Conservation (phyloP, 2,797 vertebrate species). For the Erpetoichthys calabaricus region DNA sequence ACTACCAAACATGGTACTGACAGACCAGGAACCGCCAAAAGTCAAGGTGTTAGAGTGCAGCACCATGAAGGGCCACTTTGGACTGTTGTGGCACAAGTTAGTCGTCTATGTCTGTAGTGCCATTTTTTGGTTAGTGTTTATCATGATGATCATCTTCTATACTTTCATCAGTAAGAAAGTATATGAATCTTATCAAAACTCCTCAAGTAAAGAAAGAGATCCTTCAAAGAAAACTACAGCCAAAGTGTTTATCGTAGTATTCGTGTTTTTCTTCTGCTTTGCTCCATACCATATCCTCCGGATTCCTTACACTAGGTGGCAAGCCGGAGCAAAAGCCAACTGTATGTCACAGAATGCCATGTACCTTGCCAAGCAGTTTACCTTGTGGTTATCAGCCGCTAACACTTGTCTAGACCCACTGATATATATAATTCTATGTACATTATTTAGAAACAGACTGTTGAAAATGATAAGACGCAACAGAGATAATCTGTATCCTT, state of each 20-base stretch:
- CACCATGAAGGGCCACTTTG: conserved; percentile 30
- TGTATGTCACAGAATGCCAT: conserved; percentile 35
- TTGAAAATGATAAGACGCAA: conserved; percentile 10
- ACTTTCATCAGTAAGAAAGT: conserved; percentile 44
- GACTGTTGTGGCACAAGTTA: conserved; percentile 39
- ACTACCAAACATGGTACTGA: conserved; percentile 45
- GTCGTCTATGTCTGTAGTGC: conserved; percentile 37
- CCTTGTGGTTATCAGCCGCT: conserved; percentile 41
- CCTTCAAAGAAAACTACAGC: conserved; percentile 27
- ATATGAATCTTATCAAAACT: conserved; percentile 35
- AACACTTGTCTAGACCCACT: conserved; percentile 53
- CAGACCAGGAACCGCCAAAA: conserved; percentile 22
- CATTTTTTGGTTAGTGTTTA: conserved; percentile 47
- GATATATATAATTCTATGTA: conserved; percentile 51
- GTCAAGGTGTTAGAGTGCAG: conserved; percentile 37
- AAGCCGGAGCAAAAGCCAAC: conserved; percentile 16
- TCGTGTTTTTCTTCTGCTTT: conserved; percentile 52
- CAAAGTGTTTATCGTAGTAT: conserved; percentile 50
- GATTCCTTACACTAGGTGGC: conserved; percentile 49
- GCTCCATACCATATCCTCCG: conserved; percentile 46
- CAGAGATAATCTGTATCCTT: no score
- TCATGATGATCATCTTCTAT: conserved; percentile 47
- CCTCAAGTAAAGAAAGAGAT: conserved; percentile 26
- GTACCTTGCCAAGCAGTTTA: conserved; percentile 54
- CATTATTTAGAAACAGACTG: conserved; percentile 36